Evolutionary conservation across 2,888 invertebrate genomes (phyloP), one percentile per base, ranked within the genome.

Genomic region (Congeria kusceri): DNA sequence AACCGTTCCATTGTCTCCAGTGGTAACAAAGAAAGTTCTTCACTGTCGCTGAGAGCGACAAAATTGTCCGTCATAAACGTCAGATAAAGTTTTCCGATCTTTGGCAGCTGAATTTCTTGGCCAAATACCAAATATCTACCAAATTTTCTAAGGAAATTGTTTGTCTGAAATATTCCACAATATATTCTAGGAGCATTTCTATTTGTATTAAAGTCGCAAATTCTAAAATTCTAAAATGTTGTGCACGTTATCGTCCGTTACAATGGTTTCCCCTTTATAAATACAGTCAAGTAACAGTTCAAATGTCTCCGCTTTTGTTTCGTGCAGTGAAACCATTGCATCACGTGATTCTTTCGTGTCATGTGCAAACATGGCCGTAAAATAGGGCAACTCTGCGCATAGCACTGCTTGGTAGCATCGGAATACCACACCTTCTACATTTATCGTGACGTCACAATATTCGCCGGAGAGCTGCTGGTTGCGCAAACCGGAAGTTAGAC

Each of bases 161-260:
- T 62, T 94, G 94, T 72, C 95, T 95, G 32, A 98, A 94, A 91
- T 95, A 97, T 46, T 96, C 95, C 89, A 96, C 96, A 93, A 98
- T 97, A 46, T 96, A 95, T 79, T 96, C 95, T 67, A 97, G 94
- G 53, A 97, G 95, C 0, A 96, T 96, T 61, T 96, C 94, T 88
- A 98, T 96, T 87, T 96, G 96, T 68, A 98, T 95, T 91, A 97
- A 97, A 94, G 98, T 97, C 1, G 97, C 97, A 0, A 96, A 96
- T 89, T 96, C 95, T 18, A 98, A 94, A n/a, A n/a, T n/a, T n/a
- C n/a, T n/a, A 98, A 94, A 1, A 90, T 63, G 25, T 90, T 88
- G 89, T 96, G 96, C 0, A 97, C 97, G 91, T 97, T 98, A 57
- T 96, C 95, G 57, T 95, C 95, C 75, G 95, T 96, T 27, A 98